These are phyloP conservation scores for Chelon auratus DNA, from an alignment of 2,797 vertebrate genomes.

Conservation along the genomic window DNA sequence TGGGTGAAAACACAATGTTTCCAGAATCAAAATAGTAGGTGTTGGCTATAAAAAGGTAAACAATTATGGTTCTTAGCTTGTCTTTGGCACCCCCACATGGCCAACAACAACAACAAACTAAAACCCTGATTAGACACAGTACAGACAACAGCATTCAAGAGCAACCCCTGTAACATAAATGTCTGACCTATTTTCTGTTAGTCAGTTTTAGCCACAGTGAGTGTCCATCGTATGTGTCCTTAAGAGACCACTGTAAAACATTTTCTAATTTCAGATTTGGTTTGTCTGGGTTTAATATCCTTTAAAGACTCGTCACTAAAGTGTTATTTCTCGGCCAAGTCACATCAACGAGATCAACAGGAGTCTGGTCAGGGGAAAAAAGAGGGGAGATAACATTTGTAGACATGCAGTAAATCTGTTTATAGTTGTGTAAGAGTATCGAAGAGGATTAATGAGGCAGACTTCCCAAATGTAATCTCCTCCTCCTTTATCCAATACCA, in stretches of 20 bases:
- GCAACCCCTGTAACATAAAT: neutral
- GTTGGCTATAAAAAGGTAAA: too few relatives aligned
- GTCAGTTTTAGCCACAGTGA: neutral
- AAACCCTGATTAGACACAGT: too few relatives aligned
- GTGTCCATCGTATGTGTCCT: neutral
- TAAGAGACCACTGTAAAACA: neutral
- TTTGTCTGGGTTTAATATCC: constrained; percentile 9
- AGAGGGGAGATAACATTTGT: constrained; percentile 51
- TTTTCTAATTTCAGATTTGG: neutral
- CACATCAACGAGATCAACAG: constrained; percentile 19
- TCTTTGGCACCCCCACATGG: neutral
- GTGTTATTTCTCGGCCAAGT: constrained; percentile 4
- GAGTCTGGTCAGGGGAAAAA: constrained; percentile 28
- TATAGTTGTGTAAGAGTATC: constrained; percentile 69
- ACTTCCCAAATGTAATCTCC: constrained; percentile 73
- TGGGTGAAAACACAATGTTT: too few relatives aligned
- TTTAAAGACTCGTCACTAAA: neutral
- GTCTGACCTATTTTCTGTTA: neutral
- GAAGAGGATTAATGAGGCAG: constrained; percentile 71
- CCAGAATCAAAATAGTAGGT: too few relatives aligned
- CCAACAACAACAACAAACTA: neutral
- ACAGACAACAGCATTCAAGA: too few relatives aligned
- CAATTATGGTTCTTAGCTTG: too few relatives aligned
- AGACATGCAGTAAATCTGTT: constrained; percentile 71
- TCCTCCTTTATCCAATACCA: constrained; percentile 62